These are phyloP conservation scores for Ammospiza nelsoni DNA, from an alignment of 2,113 vertebrate species.

Conservation along the genomic window DNA sequence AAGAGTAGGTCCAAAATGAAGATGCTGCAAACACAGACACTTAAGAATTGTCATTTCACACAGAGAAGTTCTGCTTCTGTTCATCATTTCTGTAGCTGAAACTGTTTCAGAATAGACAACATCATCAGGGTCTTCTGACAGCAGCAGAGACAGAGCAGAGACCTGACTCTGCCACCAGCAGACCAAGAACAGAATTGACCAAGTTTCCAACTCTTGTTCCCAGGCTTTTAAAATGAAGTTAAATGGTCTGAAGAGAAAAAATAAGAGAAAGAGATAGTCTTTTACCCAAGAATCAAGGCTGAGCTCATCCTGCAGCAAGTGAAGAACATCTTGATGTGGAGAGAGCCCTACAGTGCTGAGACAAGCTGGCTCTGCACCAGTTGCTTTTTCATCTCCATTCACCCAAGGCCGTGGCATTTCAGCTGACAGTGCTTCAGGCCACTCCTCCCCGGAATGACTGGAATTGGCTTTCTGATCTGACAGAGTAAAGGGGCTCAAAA, in stretches of 20 bases:
- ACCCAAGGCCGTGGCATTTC: rapidly evolving
- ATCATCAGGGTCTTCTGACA: neutral
- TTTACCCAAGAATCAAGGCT: neutral
- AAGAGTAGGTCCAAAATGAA: neutral
- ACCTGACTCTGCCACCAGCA: neutral
- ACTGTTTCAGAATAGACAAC: neutral
- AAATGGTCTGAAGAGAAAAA: neutral
- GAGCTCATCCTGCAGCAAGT: neutral
- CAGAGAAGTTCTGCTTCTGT: neutral
- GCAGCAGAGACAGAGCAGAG: rapidly evolving
- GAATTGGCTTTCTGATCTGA: neutral
- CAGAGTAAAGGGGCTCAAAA: neutral
- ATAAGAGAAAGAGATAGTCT: neutral
- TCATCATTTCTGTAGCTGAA: neutral
- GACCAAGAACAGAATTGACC: neutral
- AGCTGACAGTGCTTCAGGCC: neutral
- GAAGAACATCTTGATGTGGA: neutral
- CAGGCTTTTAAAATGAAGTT: neutral
- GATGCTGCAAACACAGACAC: neutral
- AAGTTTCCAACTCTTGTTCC: neutral
- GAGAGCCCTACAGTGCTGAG: neutral
- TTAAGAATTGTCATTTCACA: neutral
- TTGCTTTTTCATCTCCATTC: neutral
- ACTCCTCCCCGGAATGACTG: neutral
- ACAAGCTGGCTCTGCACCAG: neutral